Evolutionary conservation across 1,140 invertebrate species (phyloP).

Genomic region (Plutomurus gul): DNA sequence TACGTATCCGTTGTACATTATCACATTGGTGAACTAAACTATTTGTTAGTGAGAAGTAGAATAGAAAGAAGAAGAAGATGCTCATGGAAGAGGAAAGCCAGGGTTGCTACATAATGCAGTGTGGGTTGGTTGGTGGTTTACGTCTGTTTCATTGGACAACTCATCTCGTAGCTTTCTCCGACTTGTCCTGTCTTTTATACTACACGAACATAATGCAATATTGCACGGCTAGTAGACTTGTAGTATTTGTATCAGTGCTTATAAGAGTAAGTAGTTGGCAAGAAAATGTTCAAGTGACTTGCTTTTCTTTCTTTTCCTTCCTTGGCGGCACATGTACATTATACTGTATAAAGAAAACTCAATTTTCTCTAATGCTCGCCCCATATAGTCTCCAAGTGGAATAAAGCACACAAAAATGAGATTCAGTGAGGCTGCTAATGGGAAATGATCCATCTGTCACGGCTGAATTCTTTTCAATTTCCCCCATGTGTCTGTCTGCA

Average conservation of each 20-base stretch:
- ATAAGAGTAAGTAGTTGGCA: neutral
- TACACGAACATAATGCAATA: too few species aligned
- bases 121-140: neutral
- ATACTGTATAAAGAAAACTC: conserved; percentile 28
- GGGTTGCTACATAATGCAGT: neutral
- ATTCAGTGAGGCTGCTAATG: conserved; percentile 28
- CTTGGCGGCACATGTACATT: conserved; percentile 17
- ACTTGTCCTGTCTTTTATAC: too few species aligned
- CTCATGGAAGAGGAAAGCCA: too few species aligned
- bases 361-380: conserved; percentile 16
- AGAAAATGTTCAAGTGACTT: conserved; percentile 13
- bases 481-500: conserved; percentile 15
- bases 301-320: neutral
- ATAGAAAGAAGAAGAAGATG: too few species aligned
- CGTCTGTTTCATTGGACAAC: neutral
- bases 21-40: too few species aligned
- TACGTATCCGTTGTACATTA: too few species aligned
- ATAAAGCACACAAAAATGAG: conserved; percentile 27
- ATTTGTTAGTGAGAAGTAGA: too few species aligned
- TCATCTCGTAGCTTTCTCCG: too few species aligned
- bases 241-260: neutral
- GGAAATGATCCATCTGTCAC: conserved; percentile 28
- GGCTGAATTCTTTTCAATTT: conserved; percentile 27
- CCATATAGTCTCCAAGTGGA: neutral
- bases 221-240: too few species aligned